Percentiles rank a stretch among this genome's conserved stretches.
These are phyloP conservation scores for Mobula hypostoma DNA, from an alignment of 2,113 vertebrate genomes.

Conservation along the genomic window DNA sequence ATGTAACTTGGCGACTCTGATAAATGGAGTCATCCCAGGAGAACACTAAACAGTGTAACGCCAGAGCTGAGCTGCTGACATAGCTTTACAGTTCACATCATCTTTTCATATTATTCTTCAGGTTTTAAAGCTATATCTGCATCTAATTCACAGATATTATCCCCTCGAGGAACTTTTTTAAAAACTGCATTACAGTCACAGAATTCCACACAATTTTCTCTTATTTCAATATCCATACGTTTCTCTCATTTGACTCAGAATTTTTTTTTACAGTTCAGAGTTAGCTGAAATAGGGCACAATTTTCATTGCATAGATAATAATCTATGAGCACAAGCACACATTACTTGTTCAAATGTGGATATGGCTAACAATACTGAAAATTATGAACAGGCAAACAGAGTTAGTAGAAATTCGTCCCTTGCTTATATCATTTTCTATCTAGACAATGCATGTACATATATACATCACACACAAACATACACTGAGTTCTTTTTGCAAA, in stretches of 20 bases:
- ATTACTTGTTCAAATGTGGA: too few relatives aligned
- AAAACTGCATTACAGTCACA: not conserved
- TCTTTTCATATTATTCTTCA: conserved; percentile 35
- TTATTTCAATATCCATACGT: not conserved
- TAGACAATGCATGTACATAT: too few relatives aligned
- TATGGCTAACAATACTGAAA: too few relatives aligned
- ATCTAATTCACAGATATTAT: conserved; percentile 31
- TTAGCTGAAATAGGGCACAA: not conserved
- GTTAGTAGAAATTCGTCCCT: too few relatives aligned
- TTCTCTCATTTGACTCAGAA: not conserved
- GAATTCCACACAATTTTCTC: not conserved
- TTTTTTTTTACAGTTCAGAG: not conserved
- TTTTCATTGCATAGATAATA: not conserved
- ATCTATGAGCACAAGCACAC: too few relatives aligned
- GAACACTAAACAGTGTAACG: conserved; percentile 1
- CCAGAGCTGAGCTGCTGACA: conserved; percentile 26
- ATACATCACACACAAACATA: too few relatives aligned
- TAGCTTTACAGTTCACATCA: conserved; percentile 29
- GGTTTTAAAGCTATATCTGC: conserved; percentile 29
- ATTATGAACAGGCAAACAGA: too few relatives aligned
- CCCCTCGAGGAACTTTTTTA: conserved; percentile 9
- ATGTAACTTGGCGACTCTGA: not conserved
- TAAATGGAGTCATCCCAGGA: conserved; percentile 14
- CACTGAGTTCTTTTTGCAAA: too few relatives aligned
- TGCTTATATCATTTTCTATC: too few relatives aligned